Evolutionary conservation across 2,888 invertebrate genomes (phyloP).

Genomic region (Caenorhabditis parvicauda): DNA sequence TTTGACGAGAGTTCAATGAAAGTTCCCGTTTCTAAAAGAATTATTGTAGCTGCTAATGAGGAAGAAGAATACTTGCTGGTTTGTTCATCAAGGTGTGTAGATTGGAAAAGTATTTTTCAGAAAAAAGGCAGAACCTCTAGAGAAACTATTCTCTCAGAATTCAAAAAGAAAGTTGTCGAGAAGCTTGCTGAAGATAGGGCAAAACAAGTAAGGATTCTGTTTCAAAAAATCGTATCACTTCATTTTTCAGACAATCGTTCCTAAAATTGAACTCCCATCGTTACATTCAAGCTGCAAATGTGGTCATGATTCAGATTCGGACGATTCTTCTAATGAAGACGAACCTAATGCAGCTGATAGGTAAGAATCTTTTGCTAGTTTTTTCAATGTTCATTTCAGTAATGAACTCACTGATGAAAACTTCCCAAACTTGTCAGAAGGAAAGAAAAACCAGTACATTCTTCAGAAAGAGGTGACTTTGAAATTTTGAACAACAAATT

Average conservation of each 20-base stretch:
- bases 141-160: constrained; percentile 1
- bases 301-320: not conserved
- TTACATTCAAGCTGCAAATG: constrained; percentile 6
- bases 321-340: not conserved
- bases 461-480: not conserved
- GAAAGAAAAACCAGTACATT: not conserved
- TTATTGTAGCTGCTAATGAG: constrained; percentile 6
- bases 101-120: constrained; percentile 7
- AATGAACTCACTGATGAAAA: not conserved
- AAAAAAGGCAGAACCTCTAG: not conserved
- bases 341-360: not conserved
- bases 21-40: constrained; percentile 1
- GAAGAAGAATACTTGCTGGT: constrained; percentile 4
- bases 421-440: not conserved
- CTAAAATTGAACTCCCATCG: constrained; percentile 6
- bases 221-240: not conserved
- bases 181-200: not conserved
- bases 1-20: constrained; percentile 3
- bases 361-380: not conserved
- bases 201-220: not conserved
- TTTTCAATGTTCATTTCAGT: not conserved
- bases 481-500: not conserved
- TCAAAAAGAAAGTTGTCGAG: not conserved
- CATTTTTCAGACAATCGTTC: constrained; percentile 4
- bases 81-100: not conserved